Conservation (phyloP, 2,888 invertebrate genomes). For the Drosophila aldrichi region DNA sequence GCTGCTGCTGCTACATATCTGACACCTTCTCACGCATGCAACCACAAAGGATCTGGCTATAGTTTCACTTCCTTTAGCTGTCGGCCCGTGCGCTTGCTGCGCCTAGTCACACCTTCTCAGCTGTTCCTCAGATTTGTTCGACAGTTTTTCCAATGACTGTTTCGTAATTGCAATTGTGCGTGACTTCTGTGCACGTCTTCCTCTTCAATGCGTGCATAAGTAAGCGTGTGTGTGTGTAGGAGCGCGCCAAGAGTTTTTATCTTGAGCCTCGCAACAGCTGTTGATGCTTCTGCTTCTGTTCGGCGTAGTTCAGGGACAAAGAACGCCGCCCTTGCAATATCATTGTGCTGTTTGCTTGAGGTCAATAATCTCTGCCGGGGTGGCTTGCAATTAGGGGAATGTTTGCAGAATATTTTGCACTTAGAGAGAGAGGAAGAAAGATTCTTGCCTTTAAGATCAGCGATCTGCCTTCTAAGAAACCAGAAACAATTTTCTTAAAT, state of each 20-base stretch:
- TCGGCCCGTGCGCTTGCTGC: slow-evolving; percentile 54
- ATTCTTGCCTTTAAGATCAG: neutral
- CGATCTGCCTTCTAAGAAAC: slow-evolving; percentile 1
- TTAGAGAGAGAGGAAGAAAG: neutral
- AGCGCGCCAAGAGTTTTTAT: slow-evolving; percentile 51
- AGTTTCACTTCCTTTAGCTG: slow-evolving; percentile 52
- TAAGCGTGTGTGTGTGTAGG: slow-evolving; percentile 26
- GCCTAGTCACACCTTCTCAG: slow-evolving; percentile 57
- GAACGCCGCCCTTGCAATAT: slow-evolving; percentile 51
- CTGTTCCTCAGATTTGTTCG: slow-evolving; percentile 71
- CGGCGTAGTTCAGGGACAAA: slow-evolving; percentile 44
- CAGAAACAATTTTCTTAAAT: neutral
- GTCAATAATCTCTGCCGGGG: slow-evolving; percentile 71
- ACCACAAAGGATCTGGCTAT: slow-evolving; percentile 64
- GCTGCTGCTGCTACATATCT: slow-evolving; percentile 26
- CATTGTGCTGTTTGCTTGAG: slow-evolving; percentile 57
- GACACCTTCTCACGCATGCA: slow-evolving; percentile 53
- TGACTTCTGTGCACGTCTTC: slow-evolving; percentile 41
- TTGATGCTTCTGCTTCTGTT: slow-evolving; percentile 44
- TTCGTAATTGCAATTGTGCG: slow-evolving; percentile 63
- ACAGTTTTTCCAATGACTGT: slow-evolving; percentile 19
- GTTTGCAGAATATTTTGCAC: slow-evolving; percentile 33
- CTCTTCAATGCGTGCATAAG: slow-evolving; percentile 6
- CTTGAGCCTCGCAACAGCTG: slow-evolving; percentile 52
- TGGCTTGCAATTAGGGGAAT: slow-evolving; percentile 42